These are phyloP conservation scores for Tubiluchus corallicola DNA, from an alignment of 2,888 invertebrate genomes.

Conservation along the genomic window DNA sequence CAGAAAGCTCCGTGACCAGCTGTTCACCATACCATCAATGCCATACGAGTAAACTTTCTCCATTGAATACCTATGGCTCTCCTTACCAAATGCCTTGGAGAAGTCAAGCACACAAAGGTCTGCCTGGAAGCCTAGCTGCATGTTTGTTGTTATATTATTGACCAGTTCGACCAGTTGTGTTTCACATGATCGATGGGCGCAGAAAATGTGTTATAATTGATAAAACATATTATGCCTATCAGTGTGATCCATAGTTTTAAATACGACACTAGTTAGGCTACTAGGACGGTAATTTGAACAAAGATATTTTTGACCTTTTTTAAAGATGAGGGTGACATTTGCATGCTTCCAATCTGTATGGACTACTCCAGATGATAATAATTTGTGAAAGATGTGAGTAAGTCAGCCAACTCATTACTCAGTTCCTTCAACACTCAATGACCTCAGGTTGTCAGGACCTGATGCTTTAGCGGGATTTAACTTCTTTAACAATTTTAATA, in stretches of 20 bases:
- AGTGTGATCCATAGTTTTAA: background rate
- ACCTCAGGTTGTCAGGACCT: no score
- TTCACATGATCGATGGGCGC: background rate
- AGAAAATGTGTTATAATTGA: background rate
- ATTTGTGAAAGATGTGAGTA: background rate
- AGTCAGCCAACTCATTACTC: no score
- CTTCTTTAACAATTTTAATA: no score
- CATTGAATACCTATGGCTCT: background rate
- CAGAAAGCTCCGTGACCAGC: background rate
- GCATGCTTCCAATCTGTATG: background rate
- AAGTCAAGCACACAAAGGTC: background rate
- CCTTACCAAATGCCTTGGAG: background rate
- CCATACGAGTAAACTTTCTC: background rate
- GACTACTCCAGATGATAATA: background rate
- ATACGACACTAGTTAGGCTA: background rate
- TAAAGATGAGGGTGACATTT: background rate
- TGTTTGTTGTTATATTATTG: background rate
- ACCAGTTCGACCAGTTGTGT: background rate
- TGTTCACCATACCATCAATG: constrained; percentile 1
- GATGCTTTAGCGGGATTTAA: no score
- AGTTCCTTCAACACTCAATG: no score
- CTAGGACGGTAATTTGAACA: background rate
- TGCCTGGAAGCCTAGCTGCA: background rate
- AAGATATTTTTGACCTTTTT: background rate
- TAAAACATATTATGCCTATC: background rate